These are phyloP conservation scores for Euwallacea similis DNA, from an alignment of 1,140 invertebrate species.

Conservation along the genomic window DNA sequence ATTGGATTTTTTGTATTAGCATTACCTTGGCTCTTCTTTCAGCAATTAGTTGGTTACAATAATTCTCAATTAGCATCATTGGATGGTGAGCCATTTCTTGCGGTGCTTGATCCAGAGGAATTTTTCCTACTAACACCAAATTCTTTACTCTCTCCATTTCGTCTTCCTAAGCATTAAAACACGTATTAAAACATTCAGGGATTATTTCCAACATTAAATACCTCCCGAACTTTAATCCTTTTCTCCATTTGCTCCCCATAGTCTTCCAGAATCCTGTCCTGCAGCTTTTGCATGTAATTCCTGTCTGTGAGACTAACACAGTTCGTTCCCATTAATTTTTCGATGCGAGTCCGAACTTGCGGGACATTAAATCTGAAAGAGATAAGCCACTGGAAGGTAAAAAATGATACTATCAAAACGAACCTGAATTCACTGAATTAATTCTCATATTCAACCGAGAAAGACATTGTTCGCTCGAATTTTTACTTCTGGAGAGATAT, in stretches of 20 bases:
- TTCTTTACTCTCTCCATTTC: conserved; percentile 69
- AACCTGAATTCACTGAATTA: not conserved
- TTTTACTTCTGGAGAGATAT: not conserved
- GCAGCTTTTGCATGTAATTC: conserved; percentile 66
- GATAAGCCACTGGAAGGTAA: too few relatives aligned
- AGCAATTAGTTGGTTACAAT: conserved; percentile 63
- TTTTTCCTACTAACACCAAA: conserved; percentile 65
- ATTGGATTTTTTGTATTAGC: not conserved
- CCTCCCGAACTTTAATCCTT: conserved; percentile 65
- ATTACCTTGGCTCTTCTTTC: conserved; percentile 60
- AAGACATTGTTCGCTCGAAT: not conserved
- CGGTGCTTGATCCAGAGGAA: conserved; percentile 64
- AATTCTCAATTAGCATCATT: conserved; percentile 65
- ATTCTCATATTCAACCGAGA: not conserved
- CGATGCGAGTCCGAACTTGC: conserved; percentile 60
- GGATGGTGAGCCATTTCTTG: conserved; percentile 66
- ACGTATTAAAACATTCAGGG: not conserved
- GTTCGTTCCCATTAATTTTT: conserved; percentile 67
- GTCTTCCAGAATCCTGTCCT: conserved; percentile 61
- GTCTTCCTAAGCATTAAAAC: conserved; percentile 55
- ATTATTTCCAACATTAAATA: conserved; percentile 41
- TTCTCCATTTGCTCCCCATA: conserved; percentile 64
- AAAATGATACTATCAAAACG: not conserved
- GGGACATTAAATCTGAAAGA: conserved; percentile 57
- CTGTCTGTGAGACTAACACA: conserved; percentile 66